Evolutionary conservation across 2,888 invertebrate species (phyloP).

Genomic region (Myopa tessellatipennis): DNA sequence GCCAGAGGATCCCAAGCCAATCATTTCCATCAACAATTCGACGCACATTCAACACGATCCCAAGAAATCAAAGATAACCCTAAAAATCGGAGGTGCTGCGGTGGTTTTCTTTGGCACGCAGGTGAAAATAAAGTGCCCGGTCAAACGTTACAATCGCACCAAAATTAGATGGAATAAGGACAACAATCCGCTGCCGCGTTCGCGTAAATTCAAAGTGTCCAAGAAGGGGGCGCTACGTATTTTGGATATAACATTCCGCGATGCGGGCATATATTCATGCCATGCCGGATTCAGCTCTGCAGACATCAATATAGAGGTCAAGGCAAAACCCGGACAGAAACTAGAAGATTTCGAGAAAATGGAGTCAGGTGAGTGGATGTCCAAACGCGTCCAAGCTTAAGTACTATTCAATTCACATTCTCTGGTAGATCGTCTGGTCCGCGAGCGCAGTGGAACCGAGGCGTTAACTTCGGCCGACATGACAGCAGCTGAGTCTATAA

Average conservation of each 20-base stretch:
- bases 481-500: slow-evolving; percentile 59
- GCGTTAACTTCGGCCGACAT: slow-evolving; percentile 67
- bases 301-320: slow-evolving; percentile 82
- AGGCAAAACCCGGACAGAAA: slow-evolving; percentile 82
- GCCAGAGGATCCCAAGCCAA: slow-evolving; percentile 77
- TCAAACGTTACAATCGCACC: slow-evolving; percentile 82
- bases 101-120: slow-evolving; percentile 91
- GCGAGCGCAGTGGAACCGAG: slow-evolving; percentile 65
- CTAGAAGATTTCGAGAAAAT: slow-evolving; percentile 80
- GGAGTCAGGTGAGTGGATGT: slow-evolving; percentile 60
- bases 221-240: slow-evolving; percentile 92
- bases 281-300: slow-evolving; percentile 85
- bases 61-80: slow-evolving; percentile 81
- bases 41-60: slow-evolving; percentile 87
- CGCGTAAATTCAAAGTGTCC: slow-evolving; percentile 87
- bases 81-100: slow-evolving; percentile 91
- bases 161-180: slow-evolving; percentile 93
- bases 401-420: background rate
- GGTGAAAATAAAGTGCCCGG: slow-evolving; percentile 94
- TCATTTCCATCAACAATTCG: slow-evolving; percentile 82
- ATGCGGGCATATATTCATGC: slow-evolving; percentile 88
- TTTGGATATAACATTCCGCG: slow-evolving; percentile 81
- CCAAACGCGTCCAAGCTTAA: background rate
- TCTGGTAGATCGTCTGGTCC: slow-evolving; percentile 62
- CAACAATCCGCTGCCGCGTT: slow-evolving; percentile 79